phyloP scores from a whole-genome alignment of 1,140 invertebrate genomes.

The Drosophila lacteicornis region DNA sequence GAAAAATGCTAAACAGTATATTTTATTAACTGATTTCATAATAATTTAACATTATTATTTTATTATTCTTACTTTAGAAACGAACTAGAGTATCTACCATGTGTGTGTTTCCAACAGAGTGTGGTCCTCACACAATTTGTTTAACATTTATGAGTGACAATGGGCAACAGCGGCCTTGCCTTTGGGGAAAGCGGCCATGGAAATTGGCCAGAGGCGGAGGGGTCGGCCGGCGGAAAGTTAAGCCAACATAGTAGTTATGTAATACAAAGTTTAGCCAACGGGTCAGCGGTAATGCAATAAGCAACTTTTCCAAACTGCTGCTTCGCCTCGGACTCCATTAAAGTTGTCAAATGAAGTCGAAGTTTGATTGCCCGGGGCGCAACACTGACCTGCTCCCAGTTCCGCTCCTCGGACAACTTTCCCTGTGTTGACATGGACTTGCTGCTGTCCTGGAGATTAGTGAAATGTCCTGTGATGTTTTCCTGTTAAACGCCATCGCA shows the following conservation, averaged over 20 bases:
- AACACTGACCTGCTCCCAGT: constrained; percentile 28
- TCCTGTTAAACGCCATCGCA: constrained; percentile 48
- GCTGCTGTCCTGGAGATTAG: constrained; percentile 52
- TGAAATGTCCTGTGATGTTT: constrained; percentile 64
- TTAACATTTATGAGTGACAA: constrained; percentile 67
- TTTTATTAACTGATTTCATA: not conserved
- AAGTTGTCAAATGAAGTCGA: constrained; percentile 80
- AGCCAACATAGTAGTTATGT: constrained; percentile 41
- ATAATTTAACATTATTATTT: not conserved
- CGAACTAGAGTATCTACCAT: constrained; percentile 9
- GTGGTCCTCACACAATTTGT: constrained; percentile 34
- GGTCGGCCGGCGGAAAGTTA: constrained; percentile 35
- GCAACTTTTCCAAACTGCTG: constrained; percentile 73
- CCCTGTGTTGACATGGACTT: constrained; percentile 28
- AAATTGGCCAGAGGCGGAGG: not conserved
- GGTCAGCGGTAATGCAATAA: constrained; percentile 75
- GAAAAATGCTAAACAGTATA: not conserved
- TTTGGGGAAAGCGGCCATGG: constrained; percentile 4
- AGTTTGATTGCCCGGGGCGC: constrained; percentile 69
- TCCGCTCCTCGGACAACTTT: constrained; percentile 17
- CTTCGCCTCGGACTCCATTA: constrained; percentile 64
- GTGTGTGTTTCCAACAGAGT: not conserved
- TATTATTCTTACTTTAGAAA: not conserved
- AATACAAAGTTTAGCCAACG: constrained; percentile 67
- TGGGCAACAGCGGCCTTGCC: constrained; percentile 16